These are phyloP conservation scores for Podarcis cretensis DNA, from an alignment of 2,113 vertebrate genomes.

Conservation along the genomic window DNA sequence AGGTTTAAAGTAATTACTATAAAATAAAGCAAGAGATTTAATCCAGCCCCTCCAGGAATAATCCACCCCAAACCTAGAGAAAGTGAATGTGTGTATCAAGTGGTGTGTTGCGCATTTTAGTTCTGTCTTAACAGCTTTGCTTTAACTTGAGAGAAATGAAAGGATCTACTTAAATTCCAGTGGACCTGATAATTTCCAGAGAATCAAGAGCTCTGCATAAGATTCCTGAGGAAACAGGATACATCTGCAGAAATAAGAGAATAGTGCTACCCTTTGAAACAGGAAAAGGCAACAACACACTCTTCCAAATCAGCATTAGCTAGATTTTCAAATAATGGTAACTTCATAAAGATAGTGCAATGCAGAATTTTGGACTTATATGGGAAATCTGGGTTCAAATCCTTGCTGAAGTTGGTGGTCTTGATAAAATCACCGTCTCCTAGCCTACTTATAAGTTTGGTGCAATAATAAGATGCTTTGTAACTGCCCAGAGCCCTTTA, in stretches of 20 bases:
- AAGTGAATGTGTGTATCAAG: background rate
- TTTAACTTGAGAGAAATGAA: background rate
- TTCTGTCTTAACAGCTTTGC: background rate
- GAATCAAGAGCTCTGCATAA: slow-evolving; percentile 14
- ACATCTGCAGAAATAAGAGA: slow-evolving; percentile 59
- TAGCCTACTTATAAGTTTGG: background rate
- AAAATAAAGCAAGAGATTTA: background rate
- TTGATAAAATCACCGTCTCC: background rate
- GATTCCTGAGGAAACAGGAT: slow-evolving; percentile 68
- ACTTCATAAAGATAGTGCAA: background rate
- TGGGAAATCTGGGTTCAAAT: background rate
- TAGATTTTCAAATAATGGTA: background rate
- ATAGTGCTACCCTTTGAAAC: slow-evolving; percentile 27
- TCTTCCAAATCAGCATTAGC: background rate
- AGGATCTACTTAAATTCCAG: accelerated
- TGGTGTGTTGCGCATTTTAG: background rate
- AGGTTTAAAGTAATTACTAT: background rate
- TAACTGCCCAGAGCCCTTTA: background rate
- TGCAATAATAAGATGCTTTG: background rate
- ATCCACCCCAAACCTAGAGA: background rate
- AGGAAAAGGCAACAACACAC: slow-evolving; percentile 47
- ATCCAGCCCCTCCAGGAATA: background rate
- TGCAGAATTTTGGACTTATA: background rate
- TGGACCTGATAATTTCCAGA: background rate
- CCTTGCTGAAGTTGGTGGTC: background rate